Evolutionary conservation across 2,797 vertebrate species (phyloP).

Genomic region (Anguilla pacifica): DNA sequence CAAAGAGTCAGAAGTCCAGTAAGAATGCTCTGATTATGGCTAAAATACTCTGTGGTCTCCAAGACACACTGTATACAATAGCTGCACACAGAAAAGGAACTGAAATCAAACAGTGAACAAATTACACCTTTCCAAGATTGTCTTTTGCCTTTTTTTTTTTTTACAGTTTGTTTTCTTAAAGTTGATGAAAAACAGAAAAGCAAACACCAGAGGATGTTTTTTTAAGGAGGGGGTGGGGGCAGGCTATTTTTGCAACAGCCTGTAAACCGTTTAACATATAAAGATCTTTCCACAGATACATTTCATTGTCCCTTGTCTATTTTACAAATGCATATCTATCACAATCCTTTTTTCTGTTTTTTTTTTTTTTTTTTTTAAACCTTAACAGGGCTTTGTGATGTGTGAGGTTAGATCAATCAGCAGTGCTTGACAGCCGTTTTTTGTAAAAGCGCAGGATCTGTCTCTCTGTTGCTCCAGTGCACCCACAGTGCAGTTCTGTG

Average conservation of each 20-base stretch:
- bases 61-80: conserved; percentile 51
- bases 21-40: conserved; percentile 64
- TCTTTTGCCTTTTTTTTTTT: conserved; percentile 70
- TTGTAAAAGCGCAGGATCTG: conserved; percentile 40
- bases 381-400: conserved; percentile 43
- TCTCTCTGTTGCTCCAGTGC: conserved; percentile 32
- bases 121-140: conserved; percentile 75
- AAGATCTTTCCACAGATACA: conserved; percentile 35
- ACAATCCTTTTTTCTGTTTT: conserved; percentile 30
- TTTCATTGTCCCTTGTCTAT: conserved; percentile 43
- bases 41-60: conserved; percentile 59
- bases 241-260: conserved; percentile 41
- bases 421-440: conserved; percentile 38
- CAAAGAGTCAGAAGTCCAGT: conserved; percentile 51
- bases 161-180: conserved; percentile 53
- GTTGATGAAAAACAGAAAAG: conserved; percentile 49
- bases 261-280: conserved; percentile 38
- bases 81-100: conserved; percentile 55
- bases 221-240: conserved; percentile 1
- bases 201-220: conserved; percentile 36
- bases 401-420: conserved; percentile 53
- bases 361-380: conserved; percentile 41
- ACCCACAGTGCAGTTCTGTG: conserved; percentile 30
- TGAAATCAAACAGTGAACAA: conserved; percentile 63
- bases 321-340: conserved; percentile 53